A percentile compares a stretch with the other conserved stretches of the same genome.
Evolutionary conservation across 2,113 vertebrate species (phyloP).

Genomic region (Callorhinus ursinus): DNA sequence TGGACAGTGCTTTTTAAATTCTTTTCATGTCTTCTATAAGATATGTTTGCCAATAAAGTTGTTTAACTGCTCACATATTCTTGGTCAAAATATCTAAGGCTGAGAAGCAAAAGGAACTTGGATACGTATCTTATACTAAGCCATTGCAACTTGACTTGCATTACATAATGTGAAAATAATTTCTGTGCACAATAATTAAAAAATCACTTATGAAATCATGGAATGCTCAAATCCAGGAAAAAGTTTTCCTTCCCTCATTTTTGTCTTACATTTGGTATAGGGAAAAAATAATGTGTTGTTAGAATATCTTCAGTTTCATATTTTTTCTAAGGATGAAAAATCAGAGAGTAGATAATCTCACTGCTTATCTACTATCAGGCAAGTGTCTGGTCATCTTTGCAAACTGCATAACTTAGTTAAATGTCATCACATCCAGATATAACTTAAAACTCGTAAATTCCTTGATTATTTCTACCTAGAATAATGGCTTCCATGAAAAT

Average conservation of each 20-base stretch:
- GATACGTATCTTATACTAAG: background rate
- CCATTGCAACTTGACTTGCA: background rate
- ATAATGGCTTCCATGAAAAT: background rate
- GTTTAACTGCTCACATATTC: background rate
- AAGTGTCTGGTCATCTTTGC: background rate
- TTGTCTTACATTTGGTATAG: background rate
- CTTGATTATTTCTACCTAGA: background rate
- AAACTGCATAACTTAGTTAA: background rate
- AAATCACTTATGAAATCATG: background rate
- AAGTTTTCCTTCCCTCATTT: background rate
- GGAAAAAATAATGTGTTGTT: background rate
- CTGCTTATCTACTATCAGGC: background rate
- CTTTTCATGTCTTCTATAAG: background rate
- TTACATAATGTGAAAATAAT: background rate
- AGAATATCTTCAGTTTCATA: background rate
- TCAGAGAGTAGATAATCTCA: background rate
- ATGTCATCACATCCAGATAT: background rate
- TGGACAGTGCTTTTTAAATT: background rate
- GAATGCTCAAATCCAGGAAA: background rate
- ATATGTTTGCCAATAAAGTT: background rate
- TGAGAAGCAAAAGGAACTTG: background rate
- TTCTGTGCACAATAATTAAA: background rate
- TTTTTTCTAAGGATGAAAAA: background rate
- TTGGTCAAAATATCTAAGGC: background rate
- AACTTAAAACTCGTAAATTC: background rate